Conservation (phyloP, 2,888 invertebrate genomes). For the Noctua pronuba region DNA sequence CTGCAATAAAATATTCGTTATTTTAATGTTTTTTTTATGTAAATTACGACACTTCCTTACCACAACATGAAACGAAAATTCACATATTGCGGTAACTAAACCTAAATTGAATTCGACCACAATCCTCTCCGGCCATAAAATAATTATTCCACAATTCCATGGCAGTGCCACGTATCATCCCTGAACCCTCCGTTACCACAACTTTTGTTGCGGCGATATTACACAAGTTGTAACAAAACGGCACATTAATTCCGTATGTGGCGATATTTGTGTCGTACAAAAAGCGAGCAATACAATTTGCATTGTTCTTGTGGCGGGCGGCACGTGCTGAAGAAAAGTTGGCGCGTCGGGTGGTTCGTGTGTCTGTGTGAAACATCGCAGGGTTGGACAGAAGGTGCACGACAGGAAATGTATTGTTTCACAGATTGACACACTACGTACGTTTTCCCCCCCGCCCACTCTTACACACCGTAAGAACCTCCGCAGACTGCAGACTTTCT, state of each 20-base stretch:
- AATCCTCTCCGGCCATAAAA: conserved; percentile 9
- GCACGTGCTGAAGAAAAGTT: conserved; percentile 39
- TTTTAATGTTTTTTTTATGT: neutral
- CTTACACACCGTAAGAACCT: neutral
- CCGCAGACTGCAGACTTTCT: neutral
- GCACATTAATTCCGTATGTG: conserved; percentile 52
- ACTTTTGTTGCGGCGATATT: conserved; percentile 47
- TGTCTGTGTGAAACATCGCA: neutral
- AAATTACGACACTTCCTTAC: neutral
- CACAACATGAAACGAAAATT: neutral
- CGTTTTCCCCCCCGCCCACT: neutral
- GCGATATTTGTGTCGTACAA: conserved; percentile 54
- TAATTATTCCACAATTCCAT: conserved; percentile 1
- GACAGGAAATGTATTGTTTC: neutral
- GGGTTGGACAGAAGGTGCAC: neutral
- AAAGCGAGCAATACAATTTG: conserved; percentile 59
- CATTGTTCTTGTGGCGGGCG: conserved; percentile 39
- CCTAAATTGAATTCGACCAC: neutral
- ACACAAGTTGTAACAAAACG: conserved; percentile 45
- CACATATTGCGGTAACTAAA: neutral
- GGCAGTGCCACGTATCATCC: conserved; percentile 15
- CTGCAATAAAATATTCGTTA: neutral
- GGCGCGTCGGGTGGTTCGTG: conserved; percentile 14
- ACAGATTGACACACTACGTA: neutral
- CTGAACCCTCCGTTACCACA: conserved; percentile 10